Base-by-base conservation (phyloP, 1,140 invertebrate species). In the Rhizoglyphus robini region DNA sequence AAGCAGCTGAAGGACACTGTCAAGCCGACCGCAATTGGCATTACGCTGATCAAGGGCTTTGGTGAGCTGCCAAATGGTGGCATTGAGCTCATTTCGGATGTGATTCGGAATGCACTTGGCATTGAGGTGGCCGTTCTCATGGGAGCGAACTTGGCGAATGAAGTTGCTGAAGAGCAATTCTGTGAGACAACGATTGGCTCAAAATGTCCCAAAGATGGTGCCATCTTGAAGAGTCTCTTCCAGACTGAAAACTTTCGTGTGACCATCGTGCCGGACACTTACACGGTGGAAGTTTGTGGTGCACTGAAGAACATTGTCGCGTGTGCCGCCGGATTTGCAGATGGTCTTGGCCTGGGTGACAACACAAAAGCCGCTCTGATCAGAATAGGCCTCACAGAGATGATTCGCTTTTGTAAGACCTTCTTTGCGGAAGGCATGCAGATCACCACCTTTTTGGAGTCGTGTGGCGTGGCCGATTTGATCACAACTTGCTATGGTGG, bases 291-390 rank as follows among this genome's bases (percentile, higher is more conserved):
- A 82, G 84, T 97, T 60, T 99, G 96, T 77, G 96, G 96, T 46
- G 96, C 96, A 66, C 79, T 99, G 13, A 99, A 99, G 90, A 98
- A 99, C 78, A 94, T 99, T 71, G 96, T 99, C 1, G 96, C 94
- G 8, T 93, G 93, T 69, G 96, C 89, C 47, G 95, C 96, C 63
- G 96, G 96, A 54, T 96, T 99, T 75, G 86, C 91, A 1, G 96
- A 99, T 76, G 96, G 96, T 25, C 77, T 99, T 4, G 84, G 84
- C 27, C 85, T 87, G 54, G 96, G 96, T 8, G 96, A 99, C 73
- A 99, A 99, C 75, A 99, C 96, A 13, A 99, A 99, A 77, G 95
- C 96, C 0, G 96, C 96, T 0, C 88, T 99, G 0, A 97, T 99
- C 72, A 82, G 96, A 65, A 79, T 99, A 11, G 96, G 96, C 20